A percentile compares a stretch with the other conserved stretches of the same genome.
These are phyloP conservation scores for Perca fluviatilis DNA, from an alignment of 2,113 vertebrate genomes.

Conservation along the genomic window DNA sequence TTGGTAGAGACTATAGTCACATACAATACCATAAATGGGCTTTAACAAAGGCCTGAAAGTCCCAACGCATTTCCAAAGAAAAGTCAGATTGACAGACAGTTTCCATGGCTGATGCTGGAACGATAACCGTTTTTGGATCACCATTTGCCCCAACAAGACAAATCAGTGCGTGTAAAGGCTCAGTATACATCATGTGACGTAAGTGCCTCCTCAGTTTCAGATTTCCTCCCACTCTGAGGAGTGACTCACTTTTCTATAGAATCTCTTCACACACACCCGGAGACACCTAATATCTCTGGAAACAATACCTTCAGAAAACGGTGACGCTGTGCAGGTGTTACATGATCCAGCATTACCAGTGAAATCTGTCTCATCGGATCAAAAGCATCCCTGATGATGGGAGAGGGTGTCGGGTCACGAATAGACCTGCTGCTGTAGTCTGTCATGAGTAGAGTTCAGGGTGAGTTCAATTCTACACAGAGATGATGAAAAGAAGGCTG, in stretches of 20 bases:
- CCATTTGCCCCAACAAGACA: neutral
- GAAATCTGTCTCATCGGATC: neutral
- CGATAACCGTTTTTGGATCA: neutral
- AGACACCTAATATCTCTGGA: slow-evolving; percentile 3
- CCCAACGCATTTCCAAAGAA: neutral
- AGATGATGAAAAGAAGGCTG: neutral
- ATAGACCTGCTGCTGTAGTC: neutral
- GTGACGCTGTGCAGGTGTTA: neutral
- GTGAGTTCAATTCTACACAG: slow-evolving; percentile 5
- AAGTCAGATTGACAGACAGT: neutral
- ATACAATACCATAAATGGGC: too few species aligned
- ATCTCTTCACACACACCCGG: neutral
- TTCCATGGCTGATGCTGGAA: neutral
- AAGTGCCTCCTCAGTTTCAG: slow-evolving; percentile 28
- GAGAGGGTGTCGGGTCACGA: neutral
- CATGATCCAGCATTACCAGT: neutral
- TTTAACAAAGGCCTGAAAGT: too few species aligned
- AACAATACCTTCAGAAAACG: slow-evolving; percentile 6
- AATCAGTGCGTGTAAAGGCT: neutral
- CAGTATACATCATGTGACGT: slow-evolving; percentile 11
- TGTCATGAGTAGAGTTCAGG: slow-evolving; percentile 8
- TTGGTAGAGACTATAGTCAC: too few species aligned
- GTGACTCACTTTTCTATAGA: slow-evolving; percentile 45
- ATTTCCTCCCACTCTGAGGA: slow-evolving; percentile 46
- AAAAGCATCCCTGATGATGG: neutral